Evolutionary conservation across 2,888 invertebrate genomes (phyloP).

Genomic region (Sympetrum striolatum): DNA sequence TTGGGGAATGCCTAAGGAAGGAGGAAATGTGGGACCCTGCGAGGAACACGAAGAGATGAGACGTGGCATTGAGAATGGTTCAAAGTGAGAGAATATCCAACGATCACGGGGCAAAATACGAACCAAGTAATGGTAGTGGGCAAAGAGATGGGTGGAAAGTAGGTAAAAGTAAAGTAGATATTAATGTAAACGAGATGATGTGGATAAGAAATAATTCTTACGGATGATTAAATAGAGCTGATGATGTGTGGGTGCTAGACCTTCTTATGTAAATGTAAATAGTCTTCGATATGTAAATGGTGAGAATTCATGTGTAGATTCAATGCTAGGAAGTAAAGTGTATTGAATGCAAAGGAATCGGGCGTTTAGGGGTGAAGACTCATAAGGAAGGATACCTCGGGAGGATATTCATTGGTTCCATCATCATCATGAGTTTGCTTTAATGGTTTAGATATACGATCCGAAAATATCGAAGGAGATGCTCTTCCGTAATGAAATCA

Average conservation of each 20-base stretch:
- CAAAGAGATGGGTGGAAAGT: no score
- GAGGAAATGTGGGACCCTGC: background rate
- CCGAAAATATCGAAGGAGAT: no score
- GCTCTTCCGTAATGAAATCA: no score
- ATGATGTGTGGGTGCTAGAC: no score
- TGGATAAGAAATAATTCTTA: slow-evolving; percentile 11
- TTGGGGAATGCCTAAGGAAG: background rate
- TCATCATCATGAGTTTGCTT: no score
- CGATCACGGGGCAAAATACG: background rate
- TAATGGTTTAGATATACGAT: no score
- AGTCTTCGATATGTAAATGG: no score
- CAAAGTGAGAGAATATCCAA: background rate
- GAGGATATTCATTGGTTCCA: background rate
- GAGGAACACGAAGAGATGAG: background rate
- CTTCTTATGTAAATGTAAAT: no score
- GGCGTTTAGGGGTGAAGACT: background rate
- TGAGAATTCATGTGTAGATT: no score
- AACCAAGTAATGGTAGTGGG: background rate
- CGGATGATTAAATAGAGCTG: no score
- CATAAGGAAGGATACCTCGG: background rate
- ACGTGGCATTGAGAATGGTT: background rate
- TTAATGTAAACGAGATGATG: background rate
- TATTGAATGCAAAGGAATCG: background rate
- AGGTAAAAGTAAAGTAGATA: no score
- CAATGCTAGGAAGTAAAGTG: background rate